Base-by-base conservation (phyloP, 2,113 vertebrate genomes). In the Chionomys nivalis region DNA sequence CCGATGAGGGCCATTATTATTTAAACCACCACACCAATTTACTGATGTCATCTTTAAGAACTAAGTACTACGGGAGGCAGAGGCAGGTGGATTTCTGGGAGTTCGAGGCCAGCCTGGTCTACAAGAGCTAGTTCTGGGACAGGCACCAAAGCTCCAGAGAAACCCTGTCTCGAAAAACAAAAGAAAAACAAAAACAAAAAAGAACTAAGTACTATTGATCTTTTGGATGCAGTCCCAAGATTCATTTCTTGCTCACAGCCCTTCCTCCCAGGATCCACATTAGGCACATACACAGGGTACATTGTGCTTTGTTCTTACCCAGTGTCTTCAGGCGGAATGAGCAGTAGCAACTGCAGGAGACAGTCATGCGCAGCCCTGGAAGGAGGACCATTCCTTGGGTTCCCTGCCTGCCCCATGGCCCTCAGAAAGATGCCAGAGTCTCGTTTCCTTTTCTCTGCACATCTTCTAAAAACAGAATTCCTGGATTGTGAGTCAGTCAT, bases 401-500 rank as follows among this genome's bases (percentile, higher is more conserved):
- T 26, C 47, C 63, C 47, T 78, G 17, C 73, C 31, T 28, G 7
- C 26, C 26, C 7, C 0, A 52, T 4, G 5, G 7, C 23, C 42
- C 77, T 93, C 68, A 70, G 79, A 52, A 86, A 47, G 89, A 63
- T 3, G 39, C 89, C 81, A 82, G 77, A 89, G 33, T 79, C 26
- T 14, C 70, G 42, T 65, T 82, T 61, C 91, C 82, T 77, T 36
- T 87, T 66, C 10, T 82, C 5, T 58, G 79, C 63, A n/a, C 11
- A 65, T n/a, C 92, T 92, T 72, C 61, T 55, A 55, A 87, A 89
- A 5, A 6, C 58, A 77, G 61, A 33, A 47, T 89, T 94, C 77
- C 44, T 95, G 87, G 42, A 5, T 61, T 0, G 0, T 91, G 96
- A 89, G 66, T 95, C 96, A 91, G 77, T 94, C 94, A 96, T 47